Conservation (phyloP, 2,888 invertebrate genomes). For the Lydus trimaculatus region DNA sequence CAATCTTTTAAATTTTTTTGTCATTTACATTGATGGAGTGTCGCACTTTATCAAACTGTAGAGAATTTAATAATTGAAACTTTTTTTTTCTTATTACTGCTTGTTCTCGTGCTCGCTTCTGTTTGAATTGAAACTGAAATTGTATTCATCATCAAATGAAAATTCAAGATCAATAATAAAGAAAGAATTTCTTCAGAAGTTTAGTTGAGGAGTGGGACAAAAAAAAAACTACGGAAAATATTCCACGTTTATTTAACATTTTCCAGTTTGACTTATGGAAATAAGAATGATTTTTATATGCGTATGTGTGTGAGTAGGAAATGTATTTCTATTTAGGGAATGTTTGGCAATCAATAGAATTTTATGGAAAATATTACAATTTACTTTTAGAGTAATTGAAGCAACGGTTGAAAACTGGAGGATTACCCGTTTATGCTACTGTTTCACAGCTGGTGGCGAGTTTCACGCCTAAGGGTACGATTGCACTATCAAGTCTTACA, state of each 20-base stretch:
- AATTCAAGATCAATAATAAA: neutral
- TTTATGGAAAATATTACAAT: slow-evolving; percentile 41
- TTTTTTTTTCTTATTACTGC: neutral
- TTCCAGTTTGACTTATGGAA: neutral
- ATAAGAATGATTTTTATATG: neutral
- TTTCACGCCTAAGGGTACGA: too few species aligned
- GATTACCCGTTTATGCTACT: too few species aligned
- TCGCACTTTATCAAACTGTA: slow-evolving; percentile 70
- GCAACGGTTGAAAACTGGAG: too few species aligned
- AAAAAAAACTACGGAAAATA: too few species aligned
- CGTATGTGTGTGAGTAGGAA: neutral
- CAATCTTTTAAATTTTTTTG: slow-evolving; percentile 27
- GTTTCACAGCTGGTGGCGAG: too few species aligned
- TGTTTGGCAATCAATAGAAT: slow-evolving; percentile 26
- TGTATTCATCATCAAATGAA: slow-evolving; percentile 1
- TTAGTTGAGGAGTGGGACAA: too few species aligned
- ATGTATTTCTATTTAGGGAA: neutral
- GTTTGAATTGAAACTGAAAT: neutral
- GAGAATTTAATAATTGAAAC: slow-evolving; percentile 7
- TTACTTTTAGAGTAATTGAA: slow-evolving; percentile 38
- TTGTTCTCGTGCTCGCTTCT: neutral
- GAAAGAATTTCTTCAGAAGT: neutral
- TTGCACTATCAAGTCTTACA: too few species aligned
- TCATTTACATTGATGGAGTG: slow-evolving; percentile 40
- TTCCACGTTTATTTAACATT: too few species aligned